Evolutionary conservation across 2,888 invertebrate species (phyloP), one percentile per base, ranked within the genome.

Genomic region (Latrodectus hesperus): DNA sequence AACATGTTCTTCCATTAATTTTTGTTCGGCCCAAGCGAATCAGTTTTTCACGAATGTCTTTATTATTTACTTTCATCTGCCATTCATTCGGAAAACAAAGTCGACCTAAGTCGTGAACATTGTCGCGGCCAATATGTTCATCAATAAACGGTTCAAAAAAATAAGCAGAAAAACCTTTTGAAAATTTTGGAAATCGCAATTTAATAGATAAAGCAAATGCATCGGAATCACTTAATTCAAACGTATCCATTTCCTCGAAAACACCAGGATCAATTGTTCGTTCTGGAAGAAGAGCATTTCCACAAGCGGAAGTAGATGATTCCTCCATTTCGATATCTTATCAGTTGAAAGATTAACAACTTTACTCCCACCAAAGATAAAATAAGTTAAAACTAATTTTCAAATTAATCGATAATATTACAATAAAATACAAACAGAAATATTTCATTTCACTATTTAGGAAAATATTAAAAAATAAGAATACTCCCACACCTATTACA

Each of bases 21-120:
- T 75, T 84, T 2, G 55, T 67, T n/a, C 65, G 64, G 0, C 77
- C 78, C 14, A 53, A 14, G 14, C 84, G 77, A 49, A 84, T 77
- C 52, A 84, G 26, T 16, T 26, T 73, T 49, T 84, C 84, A 0
- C 84, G 84, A 10, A 67, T 26, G 0, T 72, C 49, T 67, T 72
- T 52, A 2, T 8, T 14, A 8, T 51, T 26, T 2, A 77, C 49
- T 67, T 53, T 16, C 72, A 84, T 73, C 11, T 84, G 73, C 84
- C 84, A 84, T 14, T 84, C 73, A 55, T 84, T 84, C 9, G 84
- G 84, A 11, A 73, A 84, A 9, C 65, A 38, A 65, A 84, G 11
- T 11, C 77, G 71, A 52, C 84, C 84, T 9, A 84, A 9, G 1
- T 67, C 60, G 0, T 16, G n/a, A 6, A 84, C 38, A 38, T 65